A percentile compares a stretch with the other conserved stretches of the same genome.
phyloP scores from a whole-genome alignment of 64 coral and sea anemone genomes.

The Pocillopora damicornis region DNA sequence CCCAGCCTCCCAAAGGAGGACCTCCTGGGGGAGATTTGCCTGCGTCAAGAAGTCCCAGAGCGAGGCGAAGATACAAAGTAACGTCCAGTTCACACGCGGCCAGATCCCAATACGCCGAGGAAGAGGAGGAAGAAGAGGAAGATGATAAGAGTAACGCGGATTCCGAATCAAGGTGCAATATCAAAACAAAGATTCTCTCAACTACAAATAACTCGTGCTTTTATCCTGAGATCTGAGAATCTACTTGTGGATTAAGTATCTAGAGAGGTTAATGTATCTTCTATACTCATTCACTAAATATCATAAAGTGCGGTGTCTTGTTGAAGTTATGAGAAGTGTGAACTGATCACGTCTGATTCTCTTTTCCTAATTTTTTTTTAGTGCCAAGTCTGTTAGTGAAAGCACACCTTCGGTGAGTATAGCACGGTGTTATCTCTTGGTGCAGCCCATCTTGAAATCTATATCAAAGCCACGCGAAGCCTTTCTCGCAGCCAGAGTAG shows the following conservation, averaged over 20 bases:
- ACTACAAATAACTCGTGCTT: background rate
- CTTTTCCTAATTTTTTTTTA: background rate
- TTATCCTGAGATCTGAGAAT: background rate
- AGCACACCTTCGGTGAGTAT: conserved; percentile 19
- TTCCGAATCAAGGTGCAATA: conserved; percentile 68
- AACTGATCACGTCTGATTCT: background rate
- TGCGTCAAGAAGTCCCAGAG: conserved; percentile 69
- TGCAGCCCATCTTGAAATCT: too few species aligned
- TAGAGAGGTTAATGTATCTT: background rate
- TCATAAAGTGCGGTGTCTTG: too few species aligned
- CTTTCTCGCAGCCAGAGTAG: too few species aligned
- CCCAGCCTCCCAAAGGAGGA: conserved; percentile 2
- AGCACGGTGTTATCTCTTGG: too few species aligned
- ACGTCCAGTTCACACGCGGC: conserved; percentile 15
- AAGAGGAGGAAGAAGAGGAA: conserved; percentile 68
- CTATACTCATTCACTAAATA: too few species aligned
- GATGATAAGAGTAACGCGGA: conserved; percentile 56
- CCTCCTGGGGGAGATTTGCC: conserved; percentile 37
- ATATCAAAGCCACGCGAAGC: too few species aligned
- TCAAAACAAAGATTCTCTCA: background rate
- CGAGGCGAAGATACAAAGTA: conserved; percentile 76
- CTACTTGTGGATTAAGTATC: background rate
- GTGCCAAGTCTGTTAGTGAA: conserved; percentile 19
- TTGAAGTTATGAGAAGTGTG: background rate
- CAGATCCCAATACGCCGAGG: conserved; percentile 51